A percentile compares a stretch with the other conserved stretches of the same genome.
phyloP scores from a whole-genome alignment of 2,113 vertebrate species.

The Gopherus flavomarginatus region DNA sequence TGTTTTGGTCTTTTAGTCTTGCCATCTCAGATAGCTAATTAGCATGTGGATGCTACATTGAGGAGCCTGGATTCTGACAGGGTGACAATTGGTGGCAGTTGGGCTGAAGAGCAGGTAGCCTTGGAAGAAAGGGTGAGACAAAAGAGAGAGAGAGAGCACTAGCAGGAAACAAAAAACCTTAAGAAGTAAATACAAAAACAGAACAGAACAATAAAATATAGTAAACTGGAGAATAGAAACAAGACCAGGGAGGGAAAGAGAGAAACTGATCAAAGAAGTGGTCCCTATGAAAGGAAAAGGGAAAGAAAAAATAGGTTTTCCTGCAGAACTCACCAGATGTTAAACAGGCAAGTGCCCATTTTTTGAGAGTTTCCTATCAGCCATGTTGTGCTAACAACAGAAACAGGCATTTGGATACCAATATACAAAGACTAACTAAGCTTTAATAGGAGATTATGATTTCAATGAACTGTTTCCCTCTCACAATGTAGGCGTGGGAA shows the following conservation, averaged over 20 bases:
- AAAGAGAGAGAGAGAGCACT: not conserved
- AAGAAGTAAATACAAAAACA: not conserved
- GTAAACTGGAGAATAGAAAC: not conserved
- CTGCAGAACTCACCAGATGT: not conserved
- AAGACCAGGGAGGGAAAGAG: not conserved
- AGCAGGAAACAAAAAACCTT: not conserved
- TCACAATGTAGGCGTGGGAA: not conserved
- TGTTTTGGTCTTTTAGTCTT: not conserved
- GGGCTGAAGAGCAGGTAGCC: not conserved
- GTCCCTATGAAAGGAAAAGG: not conserved
- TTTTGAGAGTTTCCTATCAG: not conserved
- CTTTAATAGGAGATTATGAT: not conserved
- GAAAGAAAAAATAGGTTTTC: not conserved
- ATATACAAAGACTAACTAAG: not conserved
- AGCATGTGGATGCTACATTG: not conserved
- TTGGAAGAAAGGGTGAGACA: not conserved
- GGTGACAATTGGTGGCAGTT: not conserved
- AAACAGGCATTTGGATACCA: not conserved
- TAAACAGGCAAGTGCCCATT: not conserved
- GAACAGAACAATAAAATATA: not conserved
- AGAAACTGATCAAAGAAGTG: not conserved
- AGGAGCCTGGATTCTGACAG: not conserved
- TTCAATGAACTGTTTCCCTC: not conserved
- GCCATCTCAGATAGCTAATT: not conserved
- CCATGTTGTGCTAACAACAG: not conserved